Evolutionary conservation across 2,797 vertebrate genomes (phyloP).

Genomic region (Tadarida brasiliensis): DNA sequence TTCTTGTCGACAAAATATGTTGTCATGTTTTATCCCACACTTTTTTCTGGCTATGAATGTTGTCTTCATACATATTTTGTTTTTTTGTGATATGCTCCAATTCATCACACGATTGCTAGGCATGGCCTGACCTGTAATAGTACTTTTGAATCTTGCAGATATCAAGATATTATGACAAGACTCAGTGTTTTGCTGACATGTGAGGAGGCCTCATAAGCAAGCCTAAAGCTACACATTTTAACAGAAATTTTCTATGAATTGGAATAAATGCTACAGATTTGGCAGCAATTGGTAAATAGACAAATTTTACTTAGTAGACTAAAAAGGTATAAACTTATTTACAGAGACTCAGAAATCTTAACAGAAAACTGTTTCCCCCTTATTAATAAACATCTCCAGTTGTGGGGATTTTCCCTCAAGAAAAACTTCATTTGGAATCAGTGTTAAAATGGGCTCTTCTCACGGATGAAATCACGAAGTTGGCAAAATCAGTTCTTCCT

Average conservation of each 20-base stretch:
- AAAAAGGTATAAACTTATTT: slow-evolving; percentile 62
- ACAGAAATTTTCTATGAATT: slow-evolving; percentile 32
- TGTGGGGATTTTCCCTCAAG: not conserved
- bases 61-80: slow-evolving; percentile 37
- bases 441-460: slow-evolving; percentile 43
- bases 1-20: slow-evolving; percentile 56
- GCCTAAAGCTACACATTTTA: not conserved
- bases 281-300: slow-evolving; percentile 43
- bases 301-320: slow-evolving; percentile 65
- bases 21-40: slow-evolving; percentile 54
- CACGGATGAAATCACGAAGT: slow-evolving; percentile 52
- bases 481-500: slow-evolving; percentile 45
- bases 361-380: not conserved
- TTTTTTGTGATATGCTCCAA: slow-evolving; percentile 18
- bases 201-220: not conserved
- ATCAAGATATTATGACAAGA: slow-evolving; percentile 37
- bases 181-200: slow-evolving; percentile 64
- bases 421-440: slow-evolving; percentile 42
- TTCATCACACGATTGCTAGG: slow-evolving; percentile 14
- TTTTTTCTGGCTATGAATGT: slow-evolving; percentile 51
- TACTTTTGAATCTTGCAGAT: slow-evolving; percentile 42
- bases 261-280: slow-evolving; percentile 62
- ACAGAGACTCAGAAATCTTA: slow-evolving; percentile 53
- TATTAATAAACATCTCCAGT: slow-evolving; percentile 49
- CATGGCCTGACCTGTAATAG: slow-evolving; percentile 24